phyloP scores from a whole-genome alignment of 2,797 vertebrate species.

The Siniperca undulata region DNA sequence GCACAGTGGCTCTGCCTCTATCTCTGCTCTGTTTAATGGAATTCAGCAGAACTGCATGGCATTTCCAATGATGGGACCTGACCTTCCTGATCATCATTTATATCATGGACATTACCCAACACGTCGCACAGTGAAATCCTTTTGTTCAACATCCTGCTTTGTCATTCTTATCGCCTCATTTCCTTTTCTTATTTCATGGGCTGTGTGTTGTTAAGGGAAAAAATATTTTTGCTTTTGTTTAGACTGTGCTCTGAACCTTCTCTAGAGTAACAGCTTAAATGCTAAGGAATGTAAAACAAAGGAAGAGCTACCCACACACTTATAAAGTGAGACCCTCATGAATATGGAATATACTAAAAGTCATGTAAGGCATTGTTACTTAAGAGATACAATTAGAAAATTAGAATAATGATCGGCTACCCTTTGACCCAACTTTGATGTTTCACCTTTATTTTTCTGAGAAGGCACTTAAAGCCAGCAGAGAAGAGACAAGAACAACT shows the following conservation, averaged over 20 bases:
- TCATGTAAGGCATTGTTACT: constrained; percentile 24
- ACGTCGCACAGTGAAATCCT: constrained; percentile 41
- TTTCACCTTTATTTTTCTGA: constrained; percentile 30
- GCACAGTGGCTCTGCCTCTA: constrained; percentile 61
- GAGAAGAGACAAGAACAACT: constrained; percentile 9
- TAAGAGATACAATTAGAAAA: constrained; percentile 41
- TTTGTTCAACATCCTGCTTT: constrained; percentile 63
- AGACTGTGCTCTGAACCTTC: background rate
- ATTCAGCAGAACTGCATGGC: constrained; percentile 79
- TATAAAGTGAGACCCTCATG: constrained; percentile 27
- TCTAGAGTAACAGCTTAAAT: constrained; percentile 21
- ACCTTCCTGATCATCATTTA: constrained; percentile 81
- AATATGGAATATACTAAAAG: constrained; percentile 45
- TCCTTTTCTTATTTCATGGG: constrained; percentile 24
- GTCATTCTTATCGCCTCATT: constrained; percentile 43
- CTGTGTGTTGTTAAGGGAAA: background rate
- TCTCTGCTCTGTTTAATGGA: constrained; percentile 73
- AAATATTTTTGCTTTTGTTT: constrained; percentile 30
- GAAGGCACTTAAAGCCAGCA: constrained; percentile 19
- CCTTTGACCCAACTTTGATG: constrained; percentile 32
- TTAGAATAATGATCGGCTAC: constrained; percentile 24
- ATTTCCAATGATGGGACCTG: constrained; percentile 81
- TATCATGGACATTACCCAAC: constrained; percentile 70
- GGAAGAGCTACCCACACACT: constrained; percentile 1
- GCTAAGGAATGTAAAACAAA: constrained; percentile 20